Conservation (phyloP, 2,888 invertebrate genomes). For the Aphrophora alni region DNA sequence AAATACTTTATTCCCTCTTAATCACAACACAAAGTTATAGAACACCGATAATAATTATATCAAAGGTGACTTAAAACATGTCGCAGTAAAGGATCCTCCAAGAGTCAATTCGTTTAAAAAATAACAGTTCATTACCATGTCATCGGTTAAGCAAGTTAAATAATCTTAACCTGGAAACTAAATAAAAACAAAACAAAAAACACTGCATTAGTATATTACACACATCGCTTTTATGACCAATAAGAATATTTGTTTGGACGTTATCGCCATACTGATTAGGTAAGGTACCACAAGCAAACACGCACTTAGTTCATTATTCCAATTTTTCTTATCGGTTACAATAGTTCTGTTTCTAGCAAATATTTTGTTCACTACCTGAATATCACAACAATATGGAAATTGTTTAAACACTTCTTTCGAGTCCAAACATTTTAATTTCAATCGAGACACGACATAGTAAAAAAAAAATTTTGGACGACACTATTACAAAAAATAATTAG, state of each 20-base stretch:
- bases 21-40: not conserved
- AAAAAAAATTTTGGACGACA: not conserved
- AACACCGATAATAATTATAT: not conserved
- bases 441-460: not conserved
- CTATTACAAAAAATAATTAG: not conserved
- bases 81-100: not conserved
- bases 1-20: not conserved
- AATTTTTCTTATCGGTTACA: not conserved
- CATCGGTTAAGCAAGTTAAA: not conserved
- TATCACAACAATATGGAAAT: conserved; percentile 45
- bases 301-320: not conserved
- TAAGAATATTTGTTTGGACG: not conserved
- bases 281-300: not conserved
- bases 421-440: not conserved
- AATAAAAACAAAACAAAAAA: not conserved
- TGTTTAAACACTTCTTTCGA: not conserved
- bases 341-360: conserved; percentile 11
- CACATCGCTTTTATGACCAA: not conserved
- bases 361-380: conserved; percentile 40
- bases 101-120: not conserved
- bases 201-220: not conserved
- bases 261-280: not conserved
- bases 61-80: not conserved
- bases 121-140: not conserved
- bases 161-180: not conserved